Evolutionary conservation across 2,113 vertebrate species (phyloP), one percentile per base, ranked within the genome.

Genomic region (Bolborhynchus lineola): DNA sequence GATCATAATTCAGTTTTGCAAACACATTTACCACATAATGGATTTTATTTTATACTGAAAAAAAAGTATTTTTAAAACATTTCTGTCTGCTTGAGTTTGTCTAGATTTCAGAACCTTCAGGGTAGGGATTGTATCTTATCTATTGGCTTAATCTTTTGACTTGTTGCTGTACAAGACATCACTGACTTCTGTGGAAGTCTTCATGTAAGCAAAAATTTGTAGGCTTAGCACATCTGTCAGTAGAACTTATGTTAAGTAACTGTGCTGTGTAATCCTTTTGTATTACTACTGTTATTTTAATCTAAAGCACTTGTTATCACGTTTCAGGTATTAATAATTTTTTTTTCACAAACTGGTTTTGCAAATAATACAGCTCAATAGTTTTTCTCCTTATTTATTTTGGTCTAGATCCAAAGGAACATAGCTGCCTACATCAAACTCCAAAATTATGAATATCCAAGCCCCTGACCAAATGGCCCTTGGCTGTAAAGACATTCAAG

Each of bases 1-100:
- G 84, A 86, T 55, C 46, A 23, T 82, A 94, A 94, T 90, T 94
- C 35, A 81, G 25, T 92, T 96, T 86, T 92, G 53, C 57, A 90
- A 92, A 86, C 37, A 72, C 41, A 79, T 84, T 97, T 95, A 78
- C 37, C 26, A 50, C 53, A 42, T 78, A 85, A 86, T 76, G 28
- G 63, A 63, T 90, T 95, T 91, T 85, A 80, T 82, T 93, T 90
- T 86, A 33, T 64, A 53, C 24, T 85, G 55, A 79, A 78, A 79
- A 78, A 63, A 77, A 39, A 7, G 29, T 41, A 28, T 78, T 52
- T 52, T 60, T 70, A 92, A 90, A 94, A 88, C 29, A 90, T 86
- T 82, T 91, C 57, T 86, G 31, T 72, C 16, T 49, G 28, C 62
- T 83, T 55, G 62, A 47, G 49, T 74, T 68, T 92, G 25, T 62